These are phyloP conservation scores for Equus przewalskii DNA, from an alignment of 2,113 vertebrate species.

Conservation along the genomic window DNA sequence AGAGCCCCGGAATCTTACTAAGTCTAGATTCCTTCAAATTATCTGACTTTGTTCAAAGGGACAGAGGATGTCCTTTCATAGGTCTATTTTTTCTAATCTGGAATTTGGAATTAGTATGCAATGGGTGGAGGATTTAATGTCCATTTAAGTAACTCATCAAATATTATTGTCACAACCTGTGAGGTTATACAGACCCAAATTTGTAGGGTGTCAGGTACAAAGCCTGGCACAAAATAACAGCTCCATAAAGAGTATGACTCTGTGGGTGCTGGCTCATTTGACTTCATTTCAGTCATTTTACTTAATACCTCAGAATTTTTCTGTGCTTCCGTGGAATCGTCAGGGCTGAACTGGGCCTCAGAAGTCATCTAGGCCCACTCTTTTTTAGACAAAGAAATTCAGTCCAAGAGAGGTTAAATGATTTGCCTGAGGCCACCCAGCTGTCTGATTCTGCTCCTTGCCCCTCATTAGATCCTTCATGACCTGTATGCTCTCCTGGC, in stretches of 20 bases:
- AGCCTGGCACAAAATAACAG: background rate
- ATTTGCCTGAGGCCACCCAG: background rate
- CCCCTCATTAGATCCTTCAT: background rate
- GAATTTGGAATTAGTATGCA: background rate
- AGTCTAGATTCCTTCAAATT: background rate
- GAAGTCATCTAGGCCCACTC: background rate
- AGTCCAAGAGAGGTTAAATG: background rate
- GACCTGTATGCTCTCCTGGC: background rate
- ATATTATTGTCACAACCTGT: background rate
- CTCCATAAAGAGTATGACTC: background rate
- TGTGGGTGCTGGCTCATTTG: background rate
- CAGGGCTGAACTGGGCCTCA: background rate
- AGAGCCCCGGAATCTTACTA: background rate
- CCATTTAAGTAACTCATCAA: background rate
- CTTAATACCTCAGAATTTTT: background rate
- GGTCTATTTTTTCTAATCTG: background rate
- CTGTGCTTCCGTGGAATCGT: background rate
- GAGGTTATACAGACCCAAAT: background rate
- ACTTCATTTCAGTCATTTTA: background rate
- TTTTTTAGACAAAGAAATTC: background rate
- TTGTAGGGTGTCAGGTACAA: background rate
- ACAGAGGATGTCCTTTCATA: background rate
- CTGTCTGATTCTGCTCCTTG: background rate
- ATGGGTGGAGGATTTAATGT: background rate
- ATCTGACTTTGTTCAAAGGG: background rate